A percentile compares a stretch with the other conserved stretches of the same genome.
These are phyloP conservation scores for Paramormyrops kingsleyae DNA, from an alignment of 2,113 vertebrate genomes.

Conservation along the genomic window DNA sequence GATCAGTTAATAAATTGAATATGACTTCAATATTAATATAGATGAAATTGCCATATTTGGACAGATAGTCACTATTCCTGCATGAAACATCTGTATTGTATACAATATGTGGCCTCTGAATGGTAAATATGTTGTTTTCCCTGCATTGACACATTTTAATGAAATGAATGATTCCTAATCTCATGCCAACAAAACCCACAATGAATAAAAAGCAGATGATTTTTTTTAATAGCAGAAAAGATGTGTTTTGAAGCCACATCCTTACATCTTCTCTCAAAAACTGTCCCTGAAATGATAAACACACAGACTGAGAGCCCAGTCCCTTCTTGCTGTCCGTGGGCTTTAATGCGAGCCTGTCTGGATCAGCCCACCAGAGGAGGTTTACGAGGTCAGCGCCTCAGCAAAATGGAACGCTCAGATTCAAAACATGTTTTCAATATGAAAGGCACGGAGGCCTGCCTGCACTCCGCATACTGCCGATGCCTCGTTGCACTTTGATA, in stretches of 20 bases:
- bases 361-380: slow-evolving; percentile 1
- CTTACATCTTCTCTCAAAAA: background rate
- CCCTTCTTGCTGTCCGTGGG: background rate
- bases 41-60: background rate
- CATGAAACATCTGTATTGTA: background rate
- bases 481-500: background rate
- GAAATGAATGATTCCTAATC: background rate
- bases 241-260: background rate
- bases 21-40: background rate
- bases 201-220: background rate
- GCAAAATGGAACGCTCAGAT: background rate
- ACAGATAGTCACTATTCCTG: background rate
- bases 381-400: background rate
- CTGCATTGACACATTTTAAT: background rate
- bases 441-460: background rate
- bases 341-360: slow-evolving; percentile 22
- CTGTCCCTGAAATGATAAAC: background rate
- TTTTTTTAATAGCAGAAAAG: background rate
- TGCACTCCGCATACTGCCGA: too few relatives aligned
- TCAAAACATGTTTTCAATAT: slow-evolving; percentile 13
- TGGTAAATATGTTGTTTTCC: background rate
- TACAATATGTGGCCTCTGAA: background rate
- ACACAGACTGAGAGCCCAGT: background rate
- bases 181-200: background rate
- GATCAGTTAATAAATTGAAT: background rate